Conservation (phyloP, 2,888 invertebrate genomes). For the Cistogaster globosa region DNA sequence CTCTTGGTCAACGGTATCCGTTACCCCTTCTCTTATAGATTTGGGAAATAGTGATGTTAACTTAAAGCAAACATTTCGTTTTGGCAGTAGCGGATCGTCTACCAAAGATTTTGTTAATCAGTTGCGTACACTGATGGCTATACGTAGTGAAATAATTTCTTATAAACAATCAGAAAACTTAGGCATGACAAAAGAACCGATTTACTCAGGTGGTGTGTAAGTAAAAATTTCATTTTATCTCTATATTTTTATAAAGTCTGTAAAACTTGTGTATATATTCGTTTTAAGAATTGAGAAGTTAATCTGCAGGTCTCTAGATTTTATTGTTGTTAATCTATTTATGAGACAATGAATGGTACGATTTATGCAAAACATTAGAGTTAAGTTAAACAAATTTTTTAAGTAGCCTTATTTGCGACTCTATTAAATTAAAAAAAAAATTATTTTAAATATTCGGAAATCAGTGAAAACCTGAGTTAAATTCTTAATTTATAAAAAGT, state of each 20-base stretch:
- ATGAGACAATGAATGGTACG: too few relatives aligned
- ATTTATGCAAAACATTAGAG: too few relatives aligned
- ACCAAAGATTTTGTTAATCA: slow-evolving; percentile 80
- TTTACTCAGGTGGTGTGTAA: slow-evolving; percentile 79
- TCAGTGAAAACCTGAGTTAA: too few relatives aligned
- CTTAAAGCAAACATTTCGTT: slow-evolving; percentile 78
- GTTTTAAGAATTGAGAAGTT: too few relatives aligned
- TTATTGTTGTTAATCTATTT: too few relatives aligned
- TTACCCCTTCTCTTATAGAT: slow-evolving; percentile 76
- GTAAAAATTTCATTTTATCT: neutral
- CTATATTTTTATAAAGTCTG: neutral
- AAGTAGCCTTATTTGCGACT: too few relatives aligned
- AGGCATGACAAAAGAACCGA: slow-evolving; percentile 73
- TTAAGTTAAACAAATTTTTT: too few relatives aligned
- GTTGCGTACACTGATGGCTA: slow-evolving; percentile 77
- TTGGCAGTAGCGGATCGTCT: slow-evolving; percentile 75
- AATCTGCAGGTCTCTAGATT: too few relatives aligned
- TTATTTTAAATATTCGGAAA: too few relatives aligned
- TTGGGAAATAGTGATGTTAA: slow-evolving; percentile 78
- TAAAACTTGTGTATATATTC: too few relatives aligned
- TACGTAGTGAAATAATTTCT: slow-evolving; percentile 81
- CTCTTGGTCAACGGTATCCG: slow-evolving; percentile 76
- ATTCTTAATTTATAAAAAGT: too few relatives aligned
- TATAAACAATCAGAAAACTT: slow-evolving; percentile 74
- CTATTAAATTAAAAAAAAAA: too few relatives aligned